phyloP scores from a whole-genome alignment of 2,888 invertebrate species.

The Seladonia tumulorum region DNA sequence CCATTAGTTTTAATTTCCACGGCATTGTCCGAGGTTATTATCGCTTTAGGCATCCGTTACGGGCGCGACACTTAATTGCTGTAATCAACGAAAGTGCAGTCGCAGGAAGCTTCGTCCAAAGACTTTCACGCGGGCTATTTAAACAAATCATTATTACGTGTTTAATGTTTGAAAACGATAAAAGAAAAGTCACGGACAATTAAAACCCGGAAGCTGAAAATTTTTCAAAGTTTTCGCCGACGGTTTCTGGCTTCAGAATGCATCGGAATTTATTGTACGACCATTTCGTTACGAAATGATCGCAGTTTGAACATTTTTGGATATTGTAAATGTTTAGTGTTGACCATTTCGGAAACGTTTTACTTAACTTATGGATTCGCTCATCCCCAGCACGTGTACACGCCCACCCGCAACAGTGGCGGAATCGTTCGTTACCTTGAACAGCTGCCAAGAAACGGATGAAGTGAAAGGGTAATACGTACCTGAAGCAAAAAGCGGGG shows the following conservation, averaged over 20 bases:
- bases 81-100: not conserved
- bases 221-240: too few relatives aligned
- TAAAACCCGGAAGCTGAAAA: too few relatives aligned
- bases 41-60: slow-evolving; percentile 14
- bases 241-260: too few relatives aligned
- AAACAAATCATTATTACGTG: not conserved
- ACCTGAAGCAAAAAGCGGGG: slow-evolving; percentile 74
- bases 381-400: not conserved
- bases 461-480: slow-evolving; percentile 68
- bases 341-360: not conserved
- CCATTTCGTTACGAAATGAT: too few relatives aligned
- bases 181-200: too few relatives aligned
- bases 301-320: too few relatives aligned
- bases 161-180: too few relatives aligned
- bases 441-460: slow-evolving; percentile 41
- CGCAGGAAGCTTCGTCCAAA: not conserved
- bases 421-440: slow-evolving; percentile 51
- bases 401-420: not conserved
- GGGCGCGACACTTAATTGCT: not conserved
- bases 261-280: too few relatives aligned
- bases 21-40: not conserved
- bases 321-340: too few relatives aligned
- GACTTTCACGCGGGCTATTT: not conserved
- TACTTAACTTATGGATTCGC: not conserved
- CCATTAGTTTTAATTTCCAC: slow-evolving; percentile 48